A percentile compares a stretch with the other conserved stretches of the same genome.
phyloP scores from a whole-genome alignment of 2,888 invertebrate genomes.

The Sabatieria punctata region DNA sequence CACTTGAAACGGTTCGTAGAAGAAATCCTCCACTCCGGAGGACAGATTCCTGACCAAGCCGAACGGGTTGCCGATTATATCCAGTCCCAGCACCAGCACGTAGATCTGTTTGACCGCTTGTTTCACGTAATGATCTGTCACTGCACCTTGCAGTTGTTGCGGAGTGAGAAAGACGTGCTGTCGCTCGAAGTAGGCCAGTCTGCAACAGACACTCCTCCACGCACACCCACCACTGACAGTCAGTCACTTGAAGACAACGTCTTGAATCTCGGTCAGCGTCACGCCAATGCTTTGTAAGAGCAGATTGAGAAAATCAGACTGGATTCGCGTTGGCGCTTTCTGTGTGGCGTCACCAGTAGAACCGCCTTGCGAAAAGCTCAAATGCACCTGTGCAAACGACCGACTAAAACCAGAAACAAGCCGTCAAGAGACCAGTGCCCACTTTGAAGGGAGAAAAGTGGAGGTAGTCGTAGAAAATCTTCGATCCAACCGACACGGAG shows the following conservation, averaged over 20 bases:
- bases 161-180: slow-evolving; percentile 66
- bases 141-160: slow-evolving; percentile 62
- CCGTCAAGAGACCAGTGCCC: too few species aligned
- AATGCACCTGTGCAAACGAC: slow-evolving; percentile 79
- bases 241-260: slow-evolving; percentile 88
- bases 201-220: too few species aligned
- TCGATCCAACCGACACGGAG: slow-evolving; percentile 61
- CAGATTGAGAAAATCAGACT: slow-evolving; percentile 53
- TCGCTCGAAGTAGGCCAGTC: slow-evolving; percentile 81
- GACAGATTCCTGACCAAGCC: slow-evolving; percentile 83
- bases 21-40: slow-evolving; percentile 90
- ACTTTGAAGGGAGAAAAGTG: slow-evolving; percentile 86
- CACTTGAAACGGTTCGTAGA: slow-evolving; percentile 97
- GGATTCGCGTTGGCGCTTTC: slow-evolving; percentile 16
- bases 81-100: slow-evolving; percentile 83
- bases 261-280: slow-evolving; percentile 89
- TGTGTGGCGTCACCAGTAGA: slow-evolving; percentile 35
- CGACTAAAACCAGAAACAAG: too few species aligned
- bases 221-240: too few species aligned
- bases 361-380: slow-evolving; percentile 84
- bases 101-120: slow-evolving; percentile 72
- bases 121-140: slow-evolving; percentile 66
- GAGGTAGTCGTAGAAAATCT: slow-evolving; percentile 84
- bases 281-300: slow-evolving; percentile 89
- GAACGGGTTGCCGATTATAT: slow-evolving; percentile 98